Evolutionary conservation across 2,797 vertebrate species (phyloP).

Genomic region (Eulemur rubriventer): DNA sequence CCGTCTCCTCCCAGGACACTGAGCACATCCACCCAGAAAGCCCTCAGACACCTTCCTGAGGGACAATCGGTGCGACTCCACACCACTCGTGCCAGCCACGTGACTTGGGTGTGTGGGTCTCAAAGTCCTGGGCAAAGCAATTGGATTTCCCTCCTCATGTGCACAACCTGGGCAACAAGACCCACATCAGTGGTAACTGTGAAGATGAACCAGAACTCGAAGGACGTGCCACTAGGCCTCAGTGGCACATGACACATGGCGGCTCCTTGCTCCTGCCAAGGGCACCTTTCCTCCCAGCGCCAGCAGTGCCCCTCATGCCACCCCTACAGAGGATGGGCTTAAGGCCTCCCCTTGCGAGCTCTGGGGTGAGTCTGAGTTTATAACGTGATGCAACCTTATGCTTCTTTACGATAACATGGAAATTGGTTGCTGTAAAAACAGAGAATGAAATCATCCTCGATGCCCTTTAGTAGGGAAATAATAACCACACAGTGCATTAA

Average conservation of each 20-base stretch:
- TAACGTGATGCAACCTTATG: rapidly evolving
- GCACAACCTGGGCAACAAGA: not conserved
- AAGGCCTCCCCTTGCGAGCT: rapidly evolving
- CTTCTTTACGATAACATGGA: not conserved
- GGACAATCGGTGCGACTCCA: rapidly evolving
- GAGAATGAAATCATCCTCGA: not conserved
- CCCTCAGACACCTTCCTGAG: no score
- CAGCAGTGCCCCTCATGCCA: rapidly evolving
- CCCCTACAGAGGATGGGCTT: not conserved
- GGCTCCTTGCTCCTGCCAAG: not conserved
- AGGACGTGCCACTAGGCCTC: rapidly evolving
- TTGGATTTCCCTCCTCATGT: not conserved
- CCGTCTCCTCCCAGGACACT: not conserved
- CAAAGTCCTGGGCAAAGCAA: rapidly evolving
- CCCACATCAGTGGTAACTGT: rapidly evolving
- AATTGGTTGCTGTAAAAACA: not conserved
- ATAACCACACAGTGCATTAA: not conserved
- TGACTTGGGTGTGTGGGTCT: rapidly evolving
- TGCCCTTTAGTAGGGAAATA: not conserved
- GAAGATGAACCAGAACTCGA: rapidly evolving
- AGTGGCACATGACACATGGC: rapidly evolving
- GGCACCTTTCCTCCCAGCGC: rapidly evolving
- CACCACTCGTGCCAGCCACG: rapidly evolving
- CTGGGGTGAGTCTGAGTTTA: not conserved
- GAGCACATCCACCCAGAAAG: not conserved